Evolutionary conservation across 2,888 invertebrate species (phyloP).

Genomic region (Nemapogon koenigi): DNA sequence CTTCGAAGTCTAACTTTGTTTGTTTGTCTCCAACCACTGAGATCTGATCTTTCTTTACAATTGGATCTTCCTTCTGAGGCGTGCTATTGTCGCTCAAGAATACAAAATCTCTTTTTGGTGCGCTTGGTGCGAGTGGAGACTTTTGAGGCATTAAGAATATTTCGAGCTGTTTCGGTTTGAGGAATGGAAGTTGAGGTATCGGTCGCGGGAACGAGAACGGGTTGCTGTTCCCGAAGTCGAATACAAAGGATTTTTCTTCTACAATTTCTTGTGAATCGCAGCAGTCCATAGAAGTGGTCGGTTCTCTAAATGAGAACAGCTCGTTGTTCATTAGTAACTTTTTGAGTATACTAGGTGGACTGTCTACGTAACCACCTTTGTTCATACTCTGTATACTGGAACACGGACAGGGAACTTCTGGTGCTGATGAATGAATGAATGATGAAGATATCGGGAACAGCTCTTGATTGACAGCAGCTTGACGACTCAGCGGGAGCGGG

Average conservation of each 20-base stretch:
- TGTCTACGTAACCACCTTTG: conserved; percentile 24
- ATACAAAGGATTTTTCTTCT: no score
- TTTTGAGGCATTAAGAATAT: conserved; percentile 42
- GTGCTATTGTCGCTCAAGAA: conserved; percentile 18
- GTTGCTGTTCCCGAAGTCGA: no score
- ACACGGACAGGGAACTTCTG: conserved; percentile 34
- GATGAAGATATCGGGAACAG: not conserved
- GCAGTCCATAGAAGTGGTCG: conserved; percentile 29
- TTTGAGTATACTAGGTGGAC: conserved; percentile 32
- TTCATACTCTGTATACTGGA: conserved; percentile 24
- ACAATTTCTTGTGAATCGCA: conserved; percentile 30
- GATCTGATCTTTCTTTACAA: conserved; percentile 25
- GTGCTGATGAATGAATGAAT: not conserved
- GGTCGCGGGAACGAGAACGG: no score
- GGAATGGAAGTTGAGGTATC: no score
- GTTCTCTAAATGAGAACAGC: conserved; percentile 32
- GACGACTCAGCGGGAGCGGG: no score
- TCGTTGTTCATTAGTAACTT: conserved; percentile 37
- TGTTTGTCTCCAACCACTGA: conserved; percentile 37
- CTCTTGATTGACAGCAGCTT: not conserved
- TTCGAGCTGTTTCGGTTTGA: conserved; percentile 37
- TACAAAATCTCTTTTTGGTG: conserved; percentile 24
- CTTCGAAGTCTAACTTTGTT: conserved; percentile 25
- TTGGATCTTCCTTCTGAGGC: conserved; percentile 22
- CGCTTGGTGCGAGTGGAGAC: no score